Evolutionary conservation across 2,113 vertebrate species (phyloP).

Genomic region (Melospiza georgiana): DNA sequence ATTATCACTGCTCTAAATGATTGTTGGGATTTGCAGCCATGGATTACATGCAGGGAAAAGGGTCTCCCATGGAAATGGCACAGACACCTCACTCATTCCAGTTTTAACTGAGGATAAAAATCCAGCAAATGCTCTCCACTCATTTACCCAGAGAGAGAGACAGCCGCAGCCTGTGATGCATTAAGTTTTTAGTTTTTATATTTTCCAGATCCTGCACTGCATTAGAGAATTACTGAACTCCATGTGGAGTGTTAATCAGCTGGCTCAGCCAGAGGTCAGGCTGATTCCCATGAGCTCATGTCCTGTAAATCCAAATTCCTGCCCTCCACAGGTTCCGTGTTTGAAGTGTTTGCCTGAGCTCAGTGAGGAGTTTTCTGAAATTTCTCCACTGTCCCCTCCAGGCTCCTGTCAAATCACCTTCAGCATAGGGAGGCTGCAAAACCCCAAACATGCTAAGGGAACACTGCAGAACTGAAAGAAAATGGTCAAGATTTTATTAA

Average conservation of each 20-base stretch:
- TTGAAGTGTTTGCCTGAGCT: not conserved
- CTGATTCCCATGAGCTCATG: not conserved
- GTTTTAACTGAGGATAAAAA: not conserved
- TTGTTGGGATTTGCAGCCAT: not conserved
- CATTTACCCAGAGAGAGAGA: not conserved
- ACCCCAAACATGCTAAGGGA: not conserved
- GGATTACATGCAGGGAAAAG: constrained; percentile 44
- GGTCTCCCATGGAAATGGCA: not conserved
- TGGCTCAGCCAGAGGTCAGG: not conserved
- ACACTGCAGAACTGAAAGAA: not conserved
- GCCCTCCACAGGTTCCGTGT: not conserved
- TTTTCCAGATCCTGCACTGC: not conserved
- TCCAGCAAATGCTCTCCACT: not conserved
- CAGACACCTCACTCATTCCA: not conserved
- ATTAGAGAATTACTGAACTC: not conserved
- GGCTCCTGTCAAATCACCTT: not conserved
- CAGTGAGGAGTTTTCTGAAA: not conserved
- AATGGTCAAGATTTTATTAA: not conserved
- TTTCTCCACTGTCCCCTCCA: not conserved
- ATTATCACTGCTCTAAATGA: constrained; percentile 58
- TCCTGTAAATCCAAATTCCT: not conserved
- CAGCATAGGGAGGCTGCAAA: not conserved
- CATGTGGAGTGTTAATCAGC: not conserved
- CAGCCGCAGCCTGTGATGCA: not conserved
- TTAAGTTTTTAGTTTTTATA: not conserved